Evolutionary conservation across 2,888 invertebrate species (phyloP).

Genomic region (Nezara viridula): DNA sequence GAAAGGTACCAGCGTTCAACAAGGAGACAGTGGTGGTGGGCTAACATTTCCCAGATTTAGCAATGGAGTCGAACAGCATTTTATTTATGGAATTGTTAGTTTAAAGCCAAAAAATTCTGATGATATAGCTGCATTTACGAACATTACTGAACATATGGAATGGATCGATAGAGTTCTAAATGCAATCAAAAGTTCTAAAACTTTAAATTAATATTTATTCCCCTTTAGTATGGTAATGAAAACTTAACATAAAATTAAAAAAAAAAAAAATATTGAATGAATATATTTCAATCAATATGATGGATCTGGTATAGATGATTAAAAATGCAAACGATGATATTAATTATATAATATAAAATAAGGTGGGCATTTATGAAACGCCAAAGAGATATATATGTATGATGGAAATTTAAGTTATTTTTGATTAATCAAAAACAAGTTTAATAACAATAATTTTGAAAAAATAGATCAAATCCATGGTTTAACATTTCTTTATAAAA

Average conservation of each 20-base stretch:
- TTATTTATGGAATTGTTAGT: slow-evolving; percentile 65
- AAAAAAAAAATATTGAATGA: background rate
- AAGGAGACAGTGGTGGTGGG: slow-evolving; percentile 65
- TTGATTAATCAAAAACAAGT: background rate
- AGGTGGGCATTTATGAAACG: background rate
- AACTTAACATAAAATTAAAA: background rate
- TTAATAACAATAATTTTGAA: background rate
- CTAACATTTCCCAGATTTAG: slow-evolving; percentile 59
- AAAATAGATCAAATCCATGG: background rate
- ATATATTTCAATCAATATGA: background rate
- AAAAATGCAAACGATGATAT: background rate
- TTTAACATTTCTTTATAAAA: background rate
- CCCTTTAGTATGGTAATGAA: background rate
- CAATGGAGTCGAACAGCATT: slow-evolving; percentile 57
- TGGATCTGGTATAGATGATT: background rate
- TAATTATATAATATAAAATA: background rate
- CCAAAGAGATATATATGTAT: background rate
- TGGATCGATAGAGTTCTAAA: slow-evolving; percentile 61
- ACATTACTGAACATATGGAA: slow-evolving; percentile 61
- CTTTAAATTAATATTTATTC: background rate
- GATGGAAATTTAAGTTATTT: background rate
- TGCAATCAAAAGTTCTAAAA: slow-evolving; percentile 55
- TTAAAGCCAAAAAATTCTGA: slow-evolving; percentile 59
- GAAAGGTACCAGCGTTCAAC: slow-evolving; percentile 63
- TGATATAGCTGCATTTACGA: slow-evolving; percentile 62